These are phyloP conservation scores for Maniola jurtina DNA, from an alignment of 1,140 invertebrate genomes.

Conservation along the genomic window DNA sequence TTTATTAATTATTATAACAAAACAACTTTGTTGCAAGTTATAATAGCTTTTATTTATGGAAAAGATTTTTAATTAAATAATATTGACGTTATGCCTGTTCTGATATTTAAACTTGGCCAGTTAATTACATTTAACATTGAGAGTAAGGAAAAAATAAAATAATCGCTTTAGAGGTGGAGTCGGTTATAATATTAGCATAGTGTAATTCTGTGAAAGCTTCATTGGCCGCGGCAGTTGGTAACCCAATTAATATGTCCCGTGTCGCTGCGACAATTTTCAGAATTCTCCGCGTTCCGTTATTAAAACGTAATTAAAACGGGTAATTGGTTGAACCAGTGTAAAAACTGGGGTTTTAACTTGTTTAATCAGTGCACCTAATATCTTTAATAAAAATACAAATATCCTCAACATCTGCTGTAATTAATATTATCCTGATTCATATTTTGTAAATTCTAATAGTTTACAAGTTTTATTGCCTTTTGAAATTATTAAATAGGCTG, in stretches of 20 bases:
- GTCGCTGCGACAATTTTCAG: conserved; percentile 22
- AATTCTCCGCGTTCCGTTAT: conserved; percentile 16
- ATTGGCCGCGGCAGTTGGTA: conserved; percentile 25
- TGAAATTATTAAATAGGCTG: no score
- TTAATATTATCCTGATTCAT: no score
- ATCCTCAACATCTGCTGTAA: no score
- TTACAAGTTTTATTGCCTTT: no score
- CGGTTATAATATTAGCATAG: conserved; percentile 21
- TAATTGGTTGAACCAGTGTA: conserved; percentile 6
- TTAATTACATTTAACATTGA: background rate
- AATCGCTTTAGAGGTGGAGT: conserved; percentile 9
- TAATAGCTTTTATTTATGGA: no score
- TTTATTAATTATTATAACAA: no score
- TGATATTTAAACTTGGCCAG: no score
- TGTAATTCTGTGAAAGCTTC: conserved; percentile 27
- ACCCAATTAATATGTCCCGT: conserved; percentile 29
- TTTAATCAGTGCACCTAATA: background rate
- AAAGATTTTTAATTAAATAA: no score
- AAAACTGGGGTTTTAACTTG: conserved; percentile 3
- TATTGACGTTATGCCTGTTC: no score
- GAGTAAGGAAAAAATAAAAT: conserved; percentile 1
- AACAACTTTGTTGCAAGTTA: no score
- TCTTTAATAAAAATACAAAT: no score
- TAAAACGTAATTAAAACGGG: conserved; percentile 23
- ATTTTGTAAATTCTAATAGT: no score